Evolutionary conservation across 2,113 vertebrate species (phyloP), one percentile per base, ranked within the genome.

Genomic region (Centropus bengalensis): DNA sequence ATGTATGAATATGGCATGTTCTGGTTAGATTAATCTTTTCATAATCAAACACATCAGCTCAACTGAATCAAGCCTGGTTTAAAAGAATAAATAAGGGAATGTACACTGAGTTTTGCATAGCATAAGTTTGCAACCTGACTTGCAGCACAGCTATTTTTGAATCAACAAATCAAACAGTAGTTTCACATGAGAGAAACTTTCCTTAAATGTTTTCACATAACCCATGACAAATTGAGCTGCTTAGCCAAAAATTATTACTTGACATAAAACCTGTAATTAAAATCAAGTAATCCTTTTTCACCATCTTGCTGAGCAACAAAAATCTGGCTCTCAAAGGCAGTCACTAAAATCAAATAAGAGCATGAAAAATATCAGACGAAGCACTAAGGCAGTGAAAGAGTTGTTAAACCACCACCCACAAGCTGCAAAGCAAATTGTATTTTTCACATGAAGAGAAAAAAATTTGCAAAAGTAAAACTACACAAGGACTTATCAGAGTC

Each of bases 201-300:
- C 89, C 82, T 90, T 86, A 90, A 94, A 93, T 1, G 1, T 83
- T 95, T 95, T 95, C 86, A 95, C 83, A 54, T 33, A 94, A 78
- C 47, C 60, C 66, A 63, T 15, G 88, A 96, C 85, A 96, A 95
- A 96, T 93, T 90, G 89, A 78, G 83, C 52, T 89, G 44, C 87
- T 78, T 83, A 90, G 80, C 83, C 66, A 59, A 93, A 88, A 96
- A 86, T 91, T 93, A 95, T 49, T 78, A 93, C 91, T 93, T 84
- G 88, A 94, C 86, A 94, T 15, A 44, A 95, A 88, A 63, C 91
- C 74, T 16, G 3, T 91, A 94, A 95, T 96, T 96, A 93, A 95
- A 93, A 82, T 68, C 66, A 86, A 86, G 80, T 76, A 74, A 84
- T 74, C 49, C 70, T 97, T 95, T 92, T 95, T 88, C 88, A 74